Conservation (phyloP, 2,888 invertebrate genomes). For the Temnothorax ravouxi region DNA sequence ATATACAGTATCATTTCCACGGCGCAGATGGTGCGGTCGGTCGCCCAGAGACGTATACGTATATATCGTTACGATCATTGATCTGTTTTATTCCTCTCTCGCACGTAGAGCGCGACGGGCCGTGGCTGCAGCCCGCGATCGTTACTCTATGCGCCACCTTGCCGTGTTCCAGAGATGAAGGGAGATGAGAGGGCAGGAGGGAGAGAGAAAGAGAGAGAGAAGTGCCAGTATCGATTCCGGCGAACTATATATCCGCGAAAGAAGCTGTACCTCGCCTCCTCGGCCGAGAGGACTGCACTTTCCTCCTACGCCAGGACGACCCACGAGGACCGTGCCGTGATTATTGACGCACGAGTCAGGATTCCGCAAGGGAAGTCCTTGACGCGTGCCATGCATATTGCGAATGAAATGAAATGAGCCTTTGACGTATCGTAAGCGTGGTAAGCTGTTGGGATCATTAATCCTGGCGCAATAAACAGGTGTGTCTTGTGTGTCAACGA, state of each 20-base stretch:
- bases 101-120: slow-evolving; percentile 48
- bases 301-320: slow-evolving; percentile 36
- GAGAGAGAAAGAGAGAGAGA: slow-evolving; percentile 11
- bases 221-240: slow-evolving; percentile 66
- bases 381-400: slow-evolving; percentile 2
- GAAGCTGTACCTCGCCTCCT: slow-evolving; percentile 59
- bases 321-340: slow-evolving; percentile 27
- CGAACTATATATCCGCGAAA: slow-evolving; percentile 59
- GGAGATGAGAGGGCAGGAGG: slow-evolving; percentile 42
- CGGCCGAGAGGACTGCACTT: slow-evolving; percentile 50
- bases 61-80: slow-evolving; percentile 53
- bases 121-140: slow-evolving; percentile 58
- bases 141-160: slow-evolving; percentile 68
- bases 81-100: slow-evolving; percentile 59
- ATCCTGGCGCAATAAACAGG: not conserved
- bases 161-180: slow-evolving; percentile 63
- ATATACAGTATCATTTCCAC: not conserved
- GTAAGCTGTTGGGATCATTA: not conserved
- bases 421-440: not conserved
- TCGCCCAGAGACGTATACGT: slow-evolving; percentile 33
- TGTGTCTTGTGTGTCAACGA: not conserved
- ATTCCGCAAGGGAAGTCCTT: slow-evolving; percentile 9
- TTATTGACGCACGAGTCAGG: slow-evolving; percentile 37
- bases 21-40: slow-evolving; percentile 36
- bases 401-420: slow-evolving; percentile 25